Conservation (phyloP, 2,888 invertebrate species). For the Mesodorylaimus sp. region DNA sequence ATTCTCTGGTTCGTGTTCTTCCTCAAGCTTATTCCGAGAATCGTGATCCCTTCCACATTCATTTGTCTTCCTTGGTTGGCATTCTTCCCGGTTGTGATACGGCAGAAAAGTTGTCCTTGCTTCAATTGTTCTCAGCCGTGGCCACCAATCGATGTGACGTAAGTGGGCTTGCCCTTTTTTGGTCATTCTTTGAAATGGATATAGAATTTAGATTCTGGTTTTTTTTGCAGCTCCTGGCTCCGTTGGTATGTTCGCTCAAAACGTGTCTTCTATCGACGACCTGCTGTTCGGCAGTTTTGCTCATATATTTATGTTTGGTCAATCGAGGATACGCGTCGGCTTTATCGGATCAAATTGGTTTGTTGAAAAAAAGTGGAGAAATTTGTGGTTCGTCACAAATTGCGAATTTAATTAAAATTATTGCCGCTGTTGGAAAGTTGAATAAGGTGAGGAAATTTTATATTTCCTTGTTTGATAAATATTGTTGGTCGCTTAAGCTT, state of each 20-base stretch:
- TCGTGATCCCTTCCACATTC: constrained; percentile 62
- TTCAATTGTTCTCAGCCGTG: constrained; percentile 61
- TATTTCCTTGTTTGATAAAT: no score
- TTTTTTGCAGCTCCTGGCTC: constrained; percentile 49
- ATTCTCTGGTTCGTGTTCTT: constrained; percentile 63
- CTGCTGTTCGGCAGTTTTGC: constrained; percentile 46
- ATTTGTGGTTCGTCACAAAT: no score
- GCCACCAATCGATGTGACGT: constrained; percentile 59
- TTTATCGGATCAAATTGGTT: constrained; percentile 14
- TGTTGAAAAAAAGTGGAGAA: constrained; percentile 14
- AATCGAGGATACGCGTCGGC: constrained; percentile 11
- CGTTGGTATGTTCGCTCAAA: constrained; percentile 59
- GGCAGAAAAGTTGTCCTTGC: constrained; percentile 61
- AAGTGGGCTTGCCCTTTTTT: constrained; percentile 25
- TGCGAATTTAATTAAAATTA: no score
- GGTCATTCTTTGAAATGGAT: neutral
- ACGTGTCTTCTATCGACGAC: constrained; percentile 49
- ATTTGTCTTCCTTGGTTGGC: constrained; percentile 59
- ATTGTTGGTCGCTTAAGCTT: no score
- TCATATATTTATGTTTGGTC: constrained; percentile 47
- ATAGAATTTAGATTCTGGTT: no score
- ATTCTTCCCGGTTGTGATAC: constrained; percentile 63
- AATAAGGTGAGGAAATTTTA: no score
- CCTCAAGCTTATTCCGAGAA: constrained; percentile 76
- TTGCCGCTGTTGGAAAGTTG: no score